These are phyloP conservation scores for Nephrocerus scutellatus DNA, from an alignment of 2,888 invertebrate species.

Conservation along the genomic window DNA sequence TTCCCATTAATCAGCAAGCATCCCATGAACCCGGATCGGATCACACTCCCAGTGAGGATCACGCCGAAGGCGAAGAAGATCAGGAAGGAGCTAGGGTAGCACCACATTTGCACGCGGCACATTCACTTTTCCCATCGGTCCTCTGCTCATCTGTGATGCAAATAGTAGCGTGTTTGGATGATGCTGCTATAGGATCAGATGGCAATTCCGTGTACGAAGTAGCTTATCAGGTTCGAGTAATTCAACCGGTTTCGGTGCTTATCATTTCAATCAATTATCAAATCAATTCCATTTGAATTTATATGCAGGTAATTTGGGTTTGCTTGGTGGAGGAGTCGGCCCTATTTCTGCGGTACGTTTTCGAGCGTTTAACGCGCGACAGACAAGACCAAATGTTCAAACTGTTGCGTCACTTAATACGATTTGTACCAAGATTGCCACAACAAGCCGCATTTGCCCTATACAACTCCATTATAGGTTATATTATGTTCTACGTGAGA, in stretches of 20 bases:
- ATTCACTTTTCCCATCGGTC: constrained; percentile 93
- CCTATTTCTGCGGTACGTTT: constrained; percentile 87
- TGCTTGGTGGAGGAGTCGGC: constrained; percentile 98
- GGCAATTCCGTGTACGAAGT: constrained; percentile 96
- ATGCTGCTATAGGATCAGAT: constrained; percentile 88
- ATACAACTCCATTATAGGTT: constrained; percentile 98
- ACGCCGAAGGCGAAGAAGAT: constrained; percentile 71
- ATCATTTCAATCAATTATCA: not conserved
- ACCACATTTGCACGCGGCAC: constrained; percentile 84
- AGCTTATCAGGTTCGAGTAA: constrained; percentile 71
- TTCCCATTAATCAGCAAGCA: constrained; percentile 90
- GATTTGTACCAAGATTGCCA: constrained; percentile 87
- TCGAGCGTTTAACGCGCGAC: constrained; percentile 90
- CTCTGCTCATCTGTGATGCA: constrained; percentile 93
- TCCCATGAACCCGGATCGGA: constrained; percentile 92
- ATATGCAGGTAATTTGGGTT: constrained; percentile 83
- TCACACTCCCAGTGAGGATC: constrained; percentile 75
- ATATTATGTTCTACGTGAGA: constrained; percentile 98
- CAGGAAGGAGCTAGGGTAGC: constrained; percentile 66
- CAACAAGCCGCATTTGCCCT: constrained; percentile 97
- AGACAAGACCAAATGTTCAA: constrained; percentile 94
- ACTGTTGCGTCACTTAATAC: constrained; percentile 79
- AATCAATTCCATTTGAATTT: not conserved
- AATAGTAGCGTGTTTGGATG: constrained; percentile 89
- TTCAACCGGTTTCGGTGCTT: not conserved